phyloP scores from a whole-genome alignment of 1,140 invertebrate species.

The Drosophila micromelanica region DNA sequence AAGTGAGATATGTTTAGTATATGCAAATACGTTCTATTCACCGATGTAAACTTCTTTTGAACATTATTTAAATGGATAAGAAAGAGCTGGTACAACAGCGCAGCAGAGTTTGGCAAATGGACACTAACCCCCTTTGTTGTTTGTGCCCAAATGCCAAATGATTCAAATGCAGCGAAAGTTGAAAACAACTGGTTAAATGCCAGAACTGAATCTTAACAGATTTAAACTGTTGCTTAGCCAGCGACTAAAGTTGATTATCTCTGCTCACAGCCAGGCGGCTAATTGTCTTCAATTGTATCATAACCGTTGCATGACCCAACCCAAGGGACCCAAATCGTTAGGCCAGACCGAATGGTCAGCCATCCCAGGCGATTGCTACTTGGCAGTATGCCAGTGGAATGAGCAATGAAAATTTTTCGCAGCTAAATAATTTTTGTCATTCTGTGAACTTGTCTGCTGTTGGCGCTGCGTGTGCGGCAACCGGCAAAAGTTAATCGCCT shows the following conservation, averaged over 20 bases:
- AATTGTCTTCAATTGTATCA: constrained; percentile 80
- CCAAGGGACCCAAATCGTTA: constrained; percentile 72
- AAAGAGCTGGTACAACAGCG: background rate
- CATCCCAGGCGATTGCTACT: constrained; percentile 30
- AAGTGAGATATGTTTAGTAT: constrained; percentile 30
- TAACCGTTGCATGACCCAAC: constrained; percentile 76
- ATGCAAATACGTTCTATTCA: constrained; percentile 37
- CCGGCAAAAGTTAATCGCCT: constrained; percentile 67
- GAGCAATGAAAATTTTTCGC: constrained; percentile 40
- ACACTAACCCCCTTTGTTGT: constrained; percentile 29
- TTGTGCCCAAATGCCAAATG: constrained; percentile 7
- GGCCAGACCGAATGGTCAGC: constrained; percentile 50
- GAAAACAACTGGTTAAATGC: constrained; percentile 2
- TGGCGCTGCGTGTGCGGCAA: constrained; percentile 42
- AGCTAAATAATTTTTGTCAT: constrained; percentile 56
- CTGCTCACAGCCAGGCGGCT: constrained; percentile 34
- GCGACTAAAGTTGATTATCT: constrained; percentile 36
- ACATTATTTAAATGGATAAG: constrained; percentile 1
- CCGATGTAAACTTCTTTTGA: background rate
- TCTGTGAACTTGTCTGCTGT: constrained; percentile 38
- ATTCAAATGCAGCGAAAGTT: constrained; percentile 45
- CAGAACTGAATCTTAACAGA: constrained; percentile 17
- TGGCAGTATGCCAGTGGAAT: constrained; percentile 24
- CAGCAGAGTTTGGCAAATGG: constrained; percentile 5
- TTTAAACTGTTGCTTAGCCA: constrained; percentile 31